Base-by-base conservation (phyloP, 1,140 invertebrate genomes). In the Atta cephalotes region DNA sequence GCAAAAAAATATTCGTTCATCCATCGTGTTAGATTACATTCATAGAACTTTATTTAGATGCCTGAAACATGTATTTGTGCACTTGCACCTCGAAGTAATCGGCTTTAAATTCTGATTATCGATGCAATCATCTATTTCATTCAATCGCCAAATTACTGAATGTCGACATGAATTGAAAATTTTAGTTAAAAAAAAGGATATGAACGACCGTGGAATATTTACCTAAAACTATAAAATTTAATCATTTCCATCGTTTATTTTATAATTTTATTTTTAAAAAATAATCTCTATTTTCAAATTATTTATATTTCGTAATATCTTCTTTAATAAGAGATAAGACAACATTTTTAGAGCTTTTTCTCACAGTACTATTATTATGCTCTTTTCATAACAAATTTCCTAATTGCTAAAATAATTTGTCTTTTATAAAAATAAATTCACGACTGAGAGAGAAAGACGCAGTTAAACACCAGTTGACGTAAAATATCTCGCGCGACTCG, bases 101-200 rank as follows among this genome's bases (percentile, higher is more conserved):
- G 21, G 16, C 12, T 84, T 74, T 74, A 49, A 60, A 84, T 62
- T 49, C 25, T 74, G 25, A 72, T 74, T 49, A 82, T 84, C 56
- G 18, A 51, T 18, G 0, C n/a, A 28, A 82, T 49, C 80, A 35
- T 60, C 35, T 72, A 72, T 49, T 60, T 72, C 39, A 45, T 72
- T 81, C n/a, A 81, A 25, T 60, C 51, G 39, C 12, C 45, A 56
- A 81, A 81, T 81, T 70, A 81, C 2, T 12, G 28, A 35, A 12
- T 12, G 21, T n/a, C 35, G 6, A 21, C 4, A 25, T 14, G 51
- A 56, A 70, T 71, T 71, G 62, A 53, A 10, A 39, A 45, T 35
- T 79, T 65, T 66, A 68, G 66, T 21, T 6, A 14, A 51, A 68
- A 66, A 66, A 7, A 9, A 10, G 25, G 21, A n/a, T 18, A 12